Evolutionary conservation across 2,797 vertebrate genomes (phyloP).

Genomic region (Pristis pectinata): DNA sequence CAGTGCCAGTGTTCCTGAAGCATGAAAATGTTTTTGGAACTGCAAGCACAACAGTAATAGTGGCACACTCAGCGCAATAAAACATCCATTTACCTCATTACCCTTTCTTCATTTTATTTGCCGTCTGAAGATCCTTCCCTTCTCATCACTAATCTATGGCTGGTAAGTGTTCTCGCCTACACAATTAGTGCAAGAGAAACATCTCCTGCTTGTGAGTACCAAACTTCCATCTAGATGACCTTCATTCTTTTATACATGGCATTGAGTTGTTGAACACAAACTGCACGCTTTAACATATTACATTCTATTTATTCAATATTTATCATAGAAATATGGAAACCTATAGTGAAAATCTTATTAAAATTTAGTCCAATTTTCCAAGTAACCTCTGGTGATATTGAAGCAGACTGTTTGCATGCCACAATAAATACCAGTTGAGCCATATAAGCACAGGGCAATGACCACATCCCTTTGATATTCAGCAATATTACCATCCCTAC

Average conservation of each 20-base stretch:
- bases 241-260: background rate
- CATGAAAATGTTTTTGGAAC: background rate
- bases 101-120: background rate
- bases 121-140: background rate
- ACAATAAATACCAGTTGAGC: too few species aligned
- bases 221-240: background rate
- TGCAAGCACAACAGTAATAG: background rate
- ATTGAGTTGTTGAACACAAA: background rate
- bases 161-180: background rate
- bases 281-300: too few species aligned
- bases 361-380: background rate
- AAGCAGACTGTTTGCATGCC: background rate
- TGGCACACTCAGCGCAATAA: background rate
- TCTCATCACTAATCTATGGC: background rate
- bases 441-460: background rate
- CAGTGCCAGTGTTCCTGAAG: background rate
- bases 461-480: background rate
- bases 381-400: background rate
- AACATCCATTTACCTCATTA: background rate
- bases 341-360: background rate
- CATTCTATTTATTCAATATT: background rate
- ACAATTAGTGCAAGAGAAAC: too few species aligned
- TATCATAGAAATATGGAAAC: background rate
- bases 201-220: background rate
- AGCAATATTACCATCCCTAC: background rate